Base-by-base conservation (phyloP, 2,888 invertebrate genomes). In the Nysson spinosus region DNA sequence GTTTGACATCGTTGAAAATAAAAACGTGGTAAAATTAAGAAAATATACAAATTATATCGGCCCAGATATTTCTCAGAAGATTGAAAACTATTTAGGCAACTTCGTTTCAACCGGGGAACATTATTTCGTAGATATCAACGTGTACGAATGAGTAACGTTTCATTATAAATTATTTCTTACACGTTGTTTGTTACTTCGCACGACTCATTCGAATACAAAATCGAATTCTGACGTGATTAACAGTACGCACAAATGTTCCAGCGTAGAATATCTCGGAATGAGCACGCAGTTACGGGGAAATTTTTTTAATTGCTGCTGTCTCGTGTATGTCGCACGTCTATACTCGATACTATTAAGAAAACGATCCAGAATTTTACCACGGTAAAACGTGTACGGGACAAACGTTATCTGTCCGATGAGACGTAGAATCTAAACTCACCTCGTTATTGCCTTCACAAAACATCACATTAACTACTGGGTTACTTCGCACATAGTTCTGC, bases 381-480 rank as follows among this genome's bases (percentile, higher is more conserved):
- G 30, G 47, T 43, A 6, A 56, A 56, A 54, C 16, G 35, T 51
- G 30, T 57, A 14, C 37, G 35, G 30, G 7, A 28, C 44, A 40
- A 30, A 49, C 24, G 20, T 30, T 6, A 9, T 28, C 4, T 17
- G 12, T 55, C 67, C 47, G 65, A 17, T 22, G 11, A 24, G 17
- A 24, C 12, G 12, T 4, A 20, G 26, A 22, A 50, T 44, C 24
- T 42, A 14, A 63, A 78, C 83, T 80, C 75, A 86, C 86, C 86
- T 87, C 82, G 85, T 79, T 81, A 82, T 83, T 82, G 75, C 84
- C 78, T 74, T 81, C 74, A 79, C 81, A 84, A 86, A 86, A 84
- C 86, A 86, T 87, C 83, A 85, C 86, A 86, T 85, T 80, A 75
- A 83, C 79, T 82, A 85, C 75, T 66, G 66, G 40, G 54, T 80